These are phyloP conservation scores for Notiomystis cincta DNA, from an alignment of 2,113 vertebrate species.

Conservation along the genomic window DNA sequence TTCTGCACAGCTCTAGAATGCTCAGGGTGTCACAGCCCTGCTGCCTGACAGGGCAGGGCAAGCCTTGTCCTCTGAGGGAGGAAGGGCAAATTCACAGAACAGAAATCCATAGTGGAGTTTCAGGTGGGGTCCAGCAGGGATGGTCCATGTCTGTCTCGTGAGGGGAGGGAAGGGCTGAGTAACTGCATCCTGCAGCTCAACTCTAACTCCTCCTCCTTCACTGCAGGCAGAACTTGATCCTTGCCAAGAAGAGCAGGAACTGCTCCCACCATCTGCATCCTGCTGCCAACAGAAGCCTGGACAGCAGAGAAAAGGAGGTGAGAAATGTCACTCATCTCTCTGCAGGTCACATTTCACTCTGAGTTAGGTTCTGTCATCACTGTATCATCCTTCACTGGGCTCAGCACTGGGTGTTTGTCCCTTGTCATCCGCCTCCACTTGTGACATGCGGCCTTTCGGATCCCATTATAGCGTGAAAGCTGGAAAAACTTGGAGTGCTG, in stretches of 20 bases:
- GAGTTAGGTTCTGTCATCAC: not conserved
- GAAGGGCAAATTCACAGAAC: not conserved
- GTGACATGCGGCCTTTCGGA: not conserved
- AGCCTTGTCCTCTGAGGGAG: not conserved
- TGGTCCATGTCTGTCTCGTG: accelerated
- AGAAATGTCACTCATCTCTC: not conserved
- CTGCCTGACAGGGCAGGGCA: not conserved
- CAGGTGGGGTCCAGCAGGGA: not conserved
- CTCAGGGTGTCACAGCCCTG: not conserved
- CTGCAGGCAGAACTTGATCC: not conserved
- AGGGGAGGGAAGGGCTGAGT: not conserved
- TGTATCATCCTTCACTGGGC: not conserved
- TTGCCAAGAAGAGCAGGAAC: not conserved
- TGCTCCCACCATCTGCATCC: not conserved
- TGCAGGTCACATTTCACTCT: not conserved
- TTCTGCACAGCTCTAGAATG: not conserved
- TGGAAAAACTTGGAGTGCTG: not conserved
- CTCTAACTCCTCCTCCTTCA: not conserved
- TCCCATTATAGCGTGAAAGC: accelerated
- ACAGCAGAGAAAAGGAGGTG: not conserved
- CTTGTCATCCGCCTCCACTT: not conserved
- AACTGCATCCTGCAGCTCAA: not conserved
- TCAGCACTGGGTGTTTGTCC: not conserved
- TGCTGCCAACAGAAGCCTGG: not conserved
- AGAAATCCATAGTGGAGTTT: not conserved